Evolutionary conservation across 53 echinoderm and acorn worm genomes (phyloP), one percentile per base, ranked within the genome.

Genomic region (Patiria pectinifera): DNA sequence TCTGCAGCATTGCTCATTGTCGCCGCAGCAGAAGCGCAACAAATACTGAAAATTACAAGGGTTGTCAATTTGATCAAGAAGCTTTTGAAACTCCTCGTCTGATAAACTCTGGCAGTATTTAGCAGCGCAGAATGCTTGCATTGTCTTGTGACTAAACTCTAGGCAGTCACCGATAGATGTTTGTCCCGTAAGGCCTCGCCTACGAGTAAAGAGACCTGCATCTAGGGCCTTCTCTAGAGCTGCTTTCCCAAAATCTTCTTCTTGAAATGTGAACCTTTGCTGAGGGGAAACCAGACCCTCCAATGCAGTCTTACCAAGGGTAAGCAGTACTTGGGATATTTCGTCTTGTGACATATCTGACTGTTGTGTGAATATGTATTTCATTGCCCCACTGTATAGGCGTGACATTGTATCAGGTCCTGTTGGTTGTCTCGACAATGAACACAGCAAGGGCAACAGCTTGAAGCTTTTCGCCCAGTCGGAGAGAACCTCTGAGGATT

Each of bases 241-340:
- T 8, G 3, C 3, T 26, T n/a, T 43, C 43, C 61, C 83, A 84
- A 91, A 91, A 2, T 66, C 66, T 66, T 66, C 59, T 25, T 91
- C 83, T 21, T 11, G 35, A 53, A 91, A 91, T 59, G 45, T 18
- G 24, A 83, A 47, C 46, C 46, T 25, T 59, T 91, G 83, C 4
- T 49, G 22, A 66, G 26, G 7, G 11, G 82, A 63, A 22, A 83
- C n/a, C 14, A 84, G 75, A 44, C 84, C 91, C 15, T 75, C 18
- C 22, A 83, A 84, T 21, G 91, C 91, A 58, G 19, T 35, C 83
- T 61, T 70, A 23, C 91, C 91, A 74, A 91, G 22, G 69, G 59
- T 59, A 83, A 63, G 75, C 22, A 72, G 43, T 18, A 59, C 16
- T 18, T 26, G 0, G 25, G 53, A 26, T 72, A 82, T 76, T 74